A percentile compares a stretch with the other conserved stretches of the same genome.
Conservation (phyloP, 1,140 invertebrate species). For the Scaptodrosophila lebanonensis region DNA sequence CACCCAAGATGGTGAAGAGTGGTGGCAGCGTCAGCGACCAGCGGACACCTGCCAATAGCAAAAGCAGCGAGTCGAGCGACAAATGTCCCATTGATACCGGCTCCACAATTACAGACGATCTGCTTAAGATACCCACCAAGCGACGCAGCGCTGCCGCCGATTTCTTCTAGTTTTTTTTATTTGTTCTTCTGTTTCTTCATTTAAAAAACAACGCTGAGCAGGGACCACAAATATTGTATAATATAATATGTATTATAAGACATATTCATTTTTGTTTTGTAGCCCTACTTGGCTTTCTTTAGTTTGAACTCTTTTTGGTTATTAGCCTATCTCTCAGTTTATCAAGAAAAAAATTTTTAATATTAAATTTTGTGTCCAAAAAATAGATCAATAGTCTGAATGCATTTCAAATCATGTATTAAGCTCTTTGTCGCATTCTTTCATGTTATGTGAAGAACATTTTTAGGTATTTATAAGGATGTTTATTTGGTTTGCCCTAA, state of each 20-base stretch:
- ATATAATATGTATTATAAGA: background rate
- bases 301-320: too few relatives aligned
- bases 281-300: background rate
- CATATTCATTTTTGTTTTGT: background rate
- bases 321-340: too few relatives aligned
- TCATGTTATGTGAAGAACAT: too few relatives aligned
- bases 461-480: too few relatives aligned
- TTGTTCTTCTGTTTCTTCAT: too few relatives aligned
- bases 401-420: too few relatives aligned
- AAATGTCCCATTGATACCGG: constrained; percentile 50
- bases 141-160: constrained; percentile 82
- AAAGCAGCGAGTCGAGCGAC: constrained; percentile 48
- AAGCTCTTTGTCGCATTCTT: too few relatives aligned
- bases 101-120: constrained; percentile 83
- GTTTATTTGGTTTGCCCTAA: too few relatives aligned
- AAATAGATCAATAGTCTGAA: too few relatives aligned
- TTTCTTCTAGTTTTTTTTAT: constrained; percentile 59
- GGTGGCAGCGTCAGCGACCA: constrained; percentile 14
- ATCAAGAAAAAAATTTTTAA: too few relatives aligned
- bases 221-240: background rate
- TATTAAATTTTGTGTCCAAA: too few relatives aligned
- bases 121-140: constrained; percentile 85
- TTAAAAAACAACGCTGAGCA: too few relatives aligned
- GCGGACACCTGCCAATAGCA: constrained; percentile 24
- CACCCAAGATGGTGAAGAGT: background rate